Evolutionary conservation across 1,140 invertebrate genomes (phyloP).

Genomic region (Atta texana): DNA sequence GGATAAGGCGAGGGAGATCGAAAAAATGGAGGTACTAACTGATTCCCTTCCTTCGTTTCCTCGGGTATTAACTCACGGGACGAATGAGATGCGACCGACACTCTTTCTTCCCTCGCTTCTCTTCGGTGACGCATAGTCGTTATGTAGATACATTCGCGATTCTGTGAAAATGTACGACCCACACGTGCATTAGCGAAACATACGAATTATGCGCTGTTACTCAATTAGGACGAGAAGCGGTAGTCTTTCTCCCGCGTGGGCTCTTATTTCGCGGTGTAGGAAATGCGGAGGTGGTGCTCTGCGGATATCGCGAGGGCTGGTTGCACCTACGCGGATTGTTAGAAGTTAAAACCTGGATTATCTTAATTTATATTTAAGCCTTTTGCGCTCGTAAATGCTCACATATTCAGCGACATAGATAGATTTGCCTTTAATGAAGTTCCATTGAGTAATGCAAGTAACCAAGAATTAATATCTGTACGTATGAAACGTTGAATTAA

Average conservation of each 20-base stretch:
- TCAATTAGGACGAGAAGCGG: constrained; percentile 67
- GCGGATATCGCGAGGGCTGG: constrained; percentile 26
- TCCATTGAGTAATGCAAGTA: background rate
- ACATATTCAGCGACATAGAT: background rate
- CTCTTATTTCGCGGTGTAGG: background rate
- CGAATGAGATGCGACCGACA: constrained; percentile 21
- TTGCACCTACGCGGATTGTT: constrained; percentile 35
- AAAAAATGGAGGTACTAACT: background rate
- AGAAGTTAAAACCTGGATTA: constrained; percentile 31
- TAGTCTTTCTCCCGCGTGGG: constrained; percentile 5
- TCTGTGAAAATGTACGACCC: background rate
- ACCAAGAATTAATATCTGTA: background rate
- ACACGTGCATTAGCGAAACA: constrained; percentile 9
- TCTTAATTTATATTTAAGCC: constrained; percentile 40
- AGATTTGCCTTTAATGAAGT: background rate
- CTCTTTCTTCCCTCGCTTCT: constrained; percentile 55
- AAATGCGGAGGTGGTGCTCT: constrained; percentile 14
- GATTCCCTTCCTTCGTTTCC: constrained; percentile 29
- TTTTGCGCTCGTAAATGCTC: constrained; percentile 7
- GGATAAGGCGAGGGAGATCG: background rate
- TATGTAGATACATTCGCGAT: constrained; percentile 65
- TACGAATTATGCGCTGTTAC: constrained; percentile 71
- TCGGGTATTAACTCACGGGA: constrained; percentile 71
- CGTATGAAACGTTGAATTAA: background rate
- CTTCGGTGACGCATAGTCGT: constrained; percentile 51